Conservation (phyloP, 2,797 vertebrate species). For the Darevskia nairensis region DNA sequence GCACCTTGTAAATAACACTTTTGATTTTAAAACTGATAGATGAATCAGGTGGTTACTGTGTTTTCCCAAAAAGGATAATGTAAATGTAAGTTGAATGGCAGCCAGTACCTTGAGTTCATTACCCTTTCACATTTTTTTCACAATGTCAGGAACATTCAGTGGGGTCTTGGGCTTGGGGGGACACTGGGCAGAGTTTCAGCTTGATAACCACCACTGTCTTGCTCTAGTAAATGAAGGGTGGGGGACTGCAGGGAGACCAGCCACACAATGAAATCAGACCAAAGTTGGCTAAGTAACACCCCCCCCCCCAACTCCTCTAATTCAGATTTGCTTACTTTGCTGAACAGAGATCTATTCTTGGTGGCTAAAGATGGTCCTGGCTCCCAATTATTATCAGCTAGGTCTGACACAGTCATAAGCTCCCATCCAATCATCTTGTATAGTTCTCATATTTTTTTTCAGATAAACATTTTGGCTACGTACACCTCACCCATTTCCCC, state of each 20-base stretch:
- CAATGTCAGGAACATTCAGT: background rate
- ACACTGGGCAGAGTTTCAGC: background rate
- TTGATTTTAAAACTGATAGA: conserved; percentile 1
- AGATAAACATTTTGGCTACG: background rate
- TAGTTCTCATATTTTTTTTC: background rate
- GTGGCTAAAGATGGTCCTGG: background rate
- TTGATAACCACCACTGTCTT: background rate
- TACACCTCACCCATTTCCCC: no score
- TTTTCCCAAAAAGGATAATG: background rate
- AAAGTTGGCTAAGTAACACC: background rate
- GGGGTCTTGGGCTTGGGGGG: background rate
- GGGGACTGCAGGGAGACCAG: background rate
- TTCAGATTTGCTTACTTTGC: background rate
- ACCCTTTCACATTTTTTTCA: background rate
- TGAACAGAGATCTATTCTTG: background rate
- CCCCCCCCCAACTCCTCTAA: no score
- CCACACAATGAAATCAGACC: background rate
- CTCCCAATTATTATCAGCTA: background rate
- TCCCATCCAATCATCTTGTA: background rate
- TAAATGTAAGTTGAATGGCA: background rate
- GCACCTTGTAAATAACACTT: conserved; percentile 3
- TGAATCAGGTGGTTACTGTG: background rate
- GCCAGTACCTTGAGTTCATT: background rate
- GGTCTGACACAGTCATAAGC: background rate
- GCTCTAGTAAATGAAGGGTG: background rate